Base-by-base conservation (phyloP, 2,888 invertebrate genomes). In the Cactoblastis cactorum region DNA sequence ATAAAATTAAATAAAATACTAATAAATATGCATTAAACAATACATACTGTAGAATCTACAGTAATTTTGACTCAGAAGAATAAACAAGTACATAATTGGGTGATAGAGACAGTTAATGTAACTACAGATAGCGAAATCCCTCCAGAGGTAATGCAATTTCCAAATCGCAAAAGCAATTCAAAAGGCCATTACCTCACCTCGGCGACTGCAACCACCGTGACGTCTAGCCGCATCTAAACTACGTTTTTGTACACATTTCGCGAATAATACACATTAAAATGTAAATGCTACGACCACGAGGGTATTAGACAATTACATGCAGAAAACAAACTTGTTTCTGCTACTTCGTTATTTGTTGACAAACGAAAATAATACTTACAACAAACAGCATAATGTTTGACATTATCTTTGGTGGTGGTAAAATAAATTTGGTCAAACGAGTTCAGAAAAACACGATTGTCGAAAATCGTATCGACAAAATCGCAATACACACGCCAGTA, bases 191-290 rank as follows among this genome's bases (percentile, higher is more conserved):
- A 65, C 68, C 64, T 66, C 58, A 58, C 49, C 49, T 39, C 41
- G 19, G 17, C n/a, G 28, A 47, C 58, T 54, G 53, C 69, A 68
- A 61, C 62, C 65, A 69, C 74, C 70, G 72, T 75, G 68, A 76
- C 74, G 83, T 80, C 84, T 85, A 84, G 85, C 82, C 85, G 77
- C 68, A 75, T 67, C 74, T 74, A 72, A 80, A 81, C 74, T 71
- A 77, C 71, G 63, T 74, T 72, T 77, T 78, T 78, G 77, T 73
- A 71, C 68, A 64, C 73, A 80, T 82, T 74, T 77, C 76, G 68
- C 67, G 74, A 72, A 74, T 77, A 80, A 71, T 69, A 65, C 17
- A 74, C 81, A 79, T 83, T 82, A 72, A 83, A 81, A 84, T 84
- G 83, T 69, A 78, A 84, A 83, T 83, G 61, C 61, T 71, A 77